Evolutionary conservation across 2,113 vertebrate species (phyloP).

Genomic region (Sturnus vulgaris): DNA sequence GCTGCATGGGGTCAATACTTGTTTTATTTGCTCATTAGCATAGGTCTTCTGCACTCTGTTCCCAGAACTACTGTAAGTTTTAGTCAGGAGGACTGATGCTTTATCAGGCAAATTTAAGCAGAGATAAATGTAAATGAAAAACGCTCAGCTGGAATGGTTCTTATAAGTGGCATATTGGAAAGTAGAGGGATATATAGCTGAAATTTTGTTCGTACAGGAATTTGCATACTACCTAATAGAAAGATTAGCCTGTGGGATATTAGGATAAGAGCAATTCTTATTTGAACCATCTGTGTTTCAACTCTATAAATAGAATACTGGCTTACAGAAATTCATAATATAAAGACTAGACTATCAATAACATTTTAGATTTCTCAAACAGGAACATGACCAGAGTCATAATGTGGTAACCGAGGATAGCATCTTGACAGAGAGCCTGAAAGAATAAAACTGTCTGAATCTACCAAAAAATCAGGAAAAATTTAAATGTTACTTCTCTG

Average conservation of each 20-base stretch:
- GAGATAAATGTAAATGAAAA: background rate
- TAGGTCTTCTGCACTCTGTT: background rate
- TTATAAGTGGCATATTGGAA: background rate
- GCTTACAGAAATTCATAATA: background rate
- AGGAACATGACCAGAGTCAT: background rate
- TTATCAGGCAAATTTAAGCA: background rate
- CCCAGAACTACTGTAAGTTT: background rate
- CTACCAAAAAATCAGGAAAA: background rate
- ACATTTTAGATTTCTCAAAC: background rate
- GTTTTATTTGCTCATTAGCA: background rate
- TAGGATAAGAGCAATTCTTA: background rate
- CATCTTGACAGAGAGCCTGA: background rate
- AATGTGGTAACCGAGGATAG: background rate
- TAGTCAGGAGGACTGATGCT: background rate
- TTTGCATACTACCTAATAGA: background rate
- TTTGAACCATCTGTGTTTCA: background rate
- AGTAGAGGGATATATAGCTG: background rate
- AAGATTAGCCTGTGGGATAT: background rate
- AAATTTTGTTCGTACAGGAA: background rate
- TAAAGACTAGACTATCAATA: background rate
- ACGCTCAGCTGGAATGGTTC: background rate
- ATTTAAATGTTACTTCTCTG: background rate
- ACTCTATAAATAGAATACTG: background rate
- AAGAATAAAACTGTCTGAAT: background rate
- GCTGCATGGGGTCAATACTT: background rate